A percentile compares a stretch with the other conserved stretches of the same genome.
Evolutionary conservation across 2,113 vertebrate species (phyloP).

Genomic region (Callospermophilus lateralis): DNA sequence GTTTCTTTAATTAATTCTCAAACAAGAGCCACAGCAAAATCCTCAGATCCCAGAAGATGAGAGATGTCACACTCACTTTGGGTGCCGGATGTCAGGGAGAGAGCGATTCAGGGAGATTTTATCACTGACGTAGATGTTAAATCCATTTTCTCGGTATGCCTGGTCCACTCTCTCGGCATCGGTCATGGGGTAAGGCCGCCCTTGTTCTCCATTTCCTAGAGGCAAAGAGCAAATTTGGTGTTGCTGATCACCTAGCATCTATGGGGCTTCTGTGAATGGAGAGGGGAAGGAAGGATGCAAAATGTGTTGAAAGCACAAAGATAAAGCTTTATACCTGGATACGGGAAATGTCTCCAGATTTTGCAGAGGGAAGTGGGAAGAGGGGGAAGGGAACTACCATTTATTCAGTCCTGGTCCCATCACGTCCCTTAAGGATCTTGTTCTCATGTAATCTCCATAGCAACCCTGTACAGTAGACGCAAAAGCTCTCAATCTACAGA

Average conservation of each 20-base stretch:
- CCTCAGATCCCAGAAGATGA: conserved; percentile 32
- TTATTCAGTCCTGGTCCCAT: not conserved
- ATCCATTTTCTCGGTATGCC: conserved; percentile 98
- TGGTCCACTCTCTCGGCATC: conserved; percentile 95
- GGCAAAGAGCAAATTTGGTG: conserved; percentile 72
- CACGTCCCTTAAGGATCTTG: not conserved
- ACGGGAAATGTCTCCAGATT: not conserved
- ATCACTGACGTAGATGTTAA: conserved; percentile 99
- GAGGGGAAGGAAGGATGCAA: not conserved
- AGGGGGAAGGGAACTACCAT: not conserved
- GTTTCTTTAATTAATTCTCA: conserved; percentile 34
- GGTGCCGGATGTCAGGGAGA: conserved; percentile 97
- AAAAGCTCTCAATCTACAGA: not conserved
- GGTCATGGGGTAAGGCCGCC: conserved; percentile 93
- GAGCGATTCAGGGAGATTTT: conserved; percentile 98
- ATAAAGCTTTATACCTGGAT: not conserved
- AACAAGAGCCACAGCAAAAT: not conserved
- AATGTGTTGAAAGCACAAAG: not conserved
- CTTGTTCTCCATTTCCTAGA: conserved; percentile 96
- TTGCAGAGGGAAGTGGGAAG: not conserved
- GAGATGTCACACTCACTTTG: conserved; percentile 91
- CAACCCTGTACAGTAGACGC: not conserved
- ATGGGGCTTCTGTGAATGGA: not conserved
- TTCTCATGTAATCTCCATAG: not conserved
- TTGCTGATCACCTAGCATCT: conserved; percentile 31